Conservation (phyloP, 2,113 vertebrate species). For the Burhinus oedicnemus region DNA sequence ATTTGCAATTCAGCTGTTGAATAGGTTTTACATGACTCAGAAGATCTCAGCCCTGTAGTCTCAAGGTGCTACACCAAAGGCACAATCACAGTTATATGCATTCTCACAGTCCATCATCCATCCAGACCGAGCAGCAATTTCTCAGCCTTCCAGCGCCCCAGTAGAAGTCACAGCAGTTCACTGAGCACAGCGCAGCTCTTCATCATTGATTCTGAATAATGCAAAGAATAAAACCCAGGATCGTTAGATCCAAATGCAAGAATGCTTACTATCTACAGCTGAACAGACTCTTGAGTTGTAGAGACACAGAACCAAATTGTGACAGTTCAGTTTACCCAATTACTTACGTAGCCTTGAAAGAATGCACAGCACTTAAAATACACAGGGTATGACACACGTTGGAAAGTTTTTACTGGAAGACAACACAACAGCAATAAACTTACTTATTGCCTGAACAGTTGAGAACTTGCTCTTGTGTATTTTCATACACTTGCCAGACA, state of each 20-base stretch:
- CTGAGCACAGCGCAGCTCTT: background rate
- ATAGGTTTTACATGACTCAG: rapidly evolving
- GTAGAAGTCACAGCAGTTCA: background rate
- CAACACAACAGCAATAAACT: background rate
- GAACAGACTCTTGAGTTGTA: background rate
- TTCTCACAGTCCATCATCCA: background rate
- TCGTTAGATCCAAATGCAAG: background rate
- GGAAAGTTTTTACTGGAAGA: background rate
- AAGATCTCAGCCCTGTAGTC: background rate
- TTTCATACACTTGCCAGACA: background rate
- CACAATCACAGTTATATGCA: background rate
- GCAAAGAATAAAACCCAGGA: background rate
- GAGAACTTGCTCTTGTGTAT: background rate
- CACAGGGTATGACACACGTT: background rate
- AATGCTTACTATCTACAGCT: background rate
- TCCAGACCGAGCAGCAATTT: background rate
- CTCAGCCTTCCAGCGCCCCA: background rate
- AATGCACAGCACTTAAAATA: background rate
- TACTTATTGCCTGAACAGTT: background rate
- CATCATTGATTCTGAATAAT: background rate
- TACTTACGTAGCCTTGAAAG: background rate
- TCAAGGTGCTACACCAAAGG: background rate
- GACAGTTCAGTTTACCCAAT: background rate
- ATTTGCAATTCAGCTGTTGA: background rate
- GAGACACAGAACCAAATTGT: background rate